Conservation (phyloP, 2,888 invertebrate species). For the Hemaris fuciformis region DNA sequence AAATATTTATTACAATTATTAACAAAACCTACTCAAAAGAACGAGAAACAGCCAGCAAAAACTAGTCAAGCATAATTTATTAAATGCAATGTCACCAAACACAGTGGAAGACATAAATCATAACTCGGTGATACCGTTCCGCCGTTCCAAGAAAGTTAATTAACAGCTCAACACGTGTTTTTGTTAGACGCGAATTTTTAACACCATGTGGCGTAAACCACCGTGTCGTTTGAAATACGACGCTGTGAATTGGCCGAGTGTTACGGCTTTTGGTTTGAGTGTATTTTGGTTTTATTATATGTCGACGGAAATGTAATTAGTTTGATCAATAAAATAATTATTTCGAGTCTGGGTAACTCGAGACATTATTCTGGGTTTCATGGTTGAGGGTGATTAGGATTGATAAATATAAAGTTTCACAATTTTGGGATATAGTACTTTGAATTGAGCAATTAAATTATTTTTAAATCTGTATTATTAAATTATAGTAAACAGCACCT, state of each 20-base stretch:
- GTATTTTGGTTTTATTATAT: background rate
- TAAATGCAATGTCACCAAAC: conserved; percentile 1
- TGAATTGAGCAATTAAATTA: too few relatives aligned
- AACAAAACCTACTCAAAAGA: too few relatives aligned
- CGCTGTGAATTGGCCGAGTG: background rate
- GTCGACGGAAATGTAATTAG: background rate
- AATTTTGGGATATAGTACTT: too few relatives aligned
- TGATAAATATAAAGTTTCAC: too few relatives aligned
- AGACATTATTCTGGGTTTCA: too few relatives aligned
- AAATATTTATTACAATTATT: too few relatives aligned
- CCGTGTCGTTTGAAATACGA: conserved; percentile 6
- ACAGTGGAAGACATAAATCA: conserved; percentile 10
- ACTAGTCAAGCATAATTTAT: background rate
- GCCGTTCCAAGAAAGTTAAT: conserved; percentile 67
- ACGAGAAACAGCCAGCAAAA: background rate
- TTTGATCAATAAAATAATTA: too few relatives aligned
- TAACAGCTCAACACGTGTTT: conserved; percentile 74
- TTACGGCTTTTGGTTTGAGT: background rate
- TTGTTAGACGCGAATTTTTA: conserved; percentile 31
- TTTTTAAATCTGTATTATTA: too few relatives aligned
- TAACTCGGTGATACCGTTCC: conserved; percentile 33
- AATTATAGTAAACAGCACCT: too few relatives aligned
- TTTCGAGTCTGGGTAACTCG: too few relatives aligned
- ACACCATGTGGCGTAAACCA: conserved; percentile 10
- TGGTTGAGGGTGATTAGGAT: too few relatives aligned